These are phyloP conservation scores for Danio aesculapii DNA, from an alignment of 2,797 vertebrate genomes.

Conservation along the genomic window DNA sequence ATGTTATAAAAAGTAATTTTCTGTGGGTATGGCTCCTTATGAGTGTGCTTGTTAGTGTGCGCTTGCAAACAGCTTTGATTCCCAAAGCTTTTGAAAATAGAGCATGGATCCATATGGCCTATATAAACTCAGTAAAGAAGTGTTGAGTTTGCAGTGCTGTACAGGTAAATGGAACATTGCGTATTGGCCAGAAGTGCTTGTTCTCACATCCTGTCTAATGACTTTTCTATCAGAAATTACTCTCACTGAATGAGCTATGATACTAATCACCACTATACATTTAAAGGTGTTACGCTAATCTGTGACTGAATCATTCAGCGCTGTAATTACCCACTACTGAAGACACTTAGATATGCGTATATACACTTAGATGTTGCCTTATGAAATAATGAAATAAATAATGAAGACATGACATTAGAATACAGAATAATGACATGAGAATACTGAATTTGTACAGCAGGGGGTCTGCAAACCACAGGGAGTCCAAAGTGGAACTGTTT, in stretches of 20 bases:
- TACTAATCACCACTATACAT: not conserved
- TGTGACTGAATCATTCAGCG: not conserved
- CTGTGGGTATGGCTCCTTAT: not conserved
- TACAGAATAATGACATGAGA: not conserved
- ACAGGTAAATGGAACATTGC: constrained; percentile 65
- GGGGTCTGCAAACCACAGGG: not conserved
- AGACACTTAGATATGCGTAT: not conserved
- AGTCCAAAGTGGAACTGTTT: not conserved
- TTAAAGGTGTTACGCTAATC: not conserved
- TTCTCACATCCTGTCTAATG: not conserved
- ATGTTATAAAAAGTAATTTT: too few species aligned
- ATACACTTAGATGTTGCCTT: not conserved
- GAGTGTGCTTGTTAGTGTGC: not conserved
- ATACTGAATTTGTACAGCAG: not conserved
- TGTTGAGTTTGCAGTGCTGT: constrained; percentile 57
- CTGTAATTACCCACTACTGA: constrained; percentile 12
- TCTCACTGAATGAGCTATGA: constrained; percentile 1
- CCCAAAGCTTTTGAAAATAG: constrained; percentile 64
- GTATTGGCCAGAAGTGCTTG: constrained; percentile 2
- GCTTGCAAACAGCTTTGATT: constrained; percentile 48
- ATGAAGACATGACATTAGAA: not conserved
- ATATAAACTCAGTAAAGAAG: constrained; percentile 60
- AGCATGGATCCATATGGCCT: constrained; percentile 64
- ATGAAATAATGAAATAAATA: constrained; percentile 4
- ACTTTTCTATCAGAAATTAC: not conserved